Evolutionary conservation across 2,113 vertebrate species (phyloP), one percentile per base, ranked within the genome.

Genomic region (Phaethornis superciliosus): DNA sequence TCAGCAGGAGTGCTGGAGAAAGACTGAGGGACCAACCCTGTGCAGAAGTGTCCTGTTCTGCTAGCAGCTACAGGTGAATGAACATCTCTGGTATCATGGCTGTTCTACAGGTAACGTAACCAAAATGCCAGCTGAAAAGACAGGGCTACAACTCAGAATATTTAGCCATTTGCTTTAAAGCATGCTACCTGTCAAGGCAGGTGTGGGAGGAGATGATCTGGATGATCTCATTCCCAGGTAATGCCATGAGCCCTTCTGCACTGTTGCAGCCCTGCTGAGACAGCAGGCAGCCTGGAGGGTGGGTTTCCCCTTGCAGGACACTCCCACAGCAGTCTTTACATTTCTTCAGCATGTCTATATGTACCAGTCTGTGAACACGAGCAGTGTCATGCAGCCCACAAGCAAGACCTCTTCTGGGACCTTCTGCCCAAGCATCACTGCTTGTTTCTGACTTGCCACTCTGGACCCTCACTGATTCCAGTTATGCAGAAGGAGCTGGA

Each of bases 81-180:
- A 67, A 67, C 27, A 33, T 35, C 56, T 46, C 71, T 49, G 37
- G 16, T 51, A 22, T 20, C 75, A 49, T 0, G 0, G 35, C 55
- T 3, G 0, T 56, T 71, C 4, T 1, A 9, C 26, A 0, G 0
- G 10, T 37, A 91, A 67, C 42, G 58, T 51, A 76, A 62, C 37
- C 42, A 56, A 55, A 60, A 54, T 70, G 37, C 11, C n/a, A 63
- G n/a, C 64, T 93, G 64, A 65, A 88, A 71, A 26, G 68, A 49
- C 1, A 11, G 37, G 28, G 42, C 77, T 44, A 67, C 52, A 15
- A 42, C 40, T 68, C 59, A 71, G 47, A 54, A 24, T n/a, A 59
- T 71, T 74, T 90, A 83, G 71, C 74, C 56, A 21, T 75, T 44
- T n/a, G 40, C 80, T 94, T 86, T 78, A 68, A 88, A 64, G 74